Conservation (phyloP, 2,888 invertebrate genomes). For the Elysia crispata region DNA sequence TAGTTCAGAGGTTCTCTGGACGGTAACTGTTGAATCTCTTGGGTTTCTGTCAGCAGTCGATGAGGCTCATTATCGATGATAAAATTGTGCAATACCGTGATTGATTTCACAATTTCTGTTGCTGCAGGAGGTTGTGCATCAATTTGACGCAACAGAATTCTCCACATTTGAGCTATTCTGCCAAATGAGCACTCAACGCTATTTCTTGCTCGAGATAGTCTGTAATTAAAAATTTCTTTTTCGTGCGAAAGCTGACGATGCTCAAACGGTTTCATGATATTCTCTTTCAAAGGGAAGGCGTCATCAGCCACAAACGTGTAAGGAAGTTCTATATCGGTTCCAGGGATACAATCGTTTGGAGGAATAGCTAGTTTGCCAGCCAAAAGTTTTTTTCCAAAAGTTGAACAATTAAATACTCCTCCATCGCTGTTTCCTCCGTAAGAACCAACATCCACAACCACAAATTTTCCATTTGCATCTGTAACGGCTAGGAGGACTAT, state of each 20-base stretch:
- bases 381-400: constrained; percentile 19
- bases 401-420: too few species aligned
- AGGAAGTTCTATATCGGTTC: constrained; percentile 32
- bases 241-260: constrained; percentile 30
- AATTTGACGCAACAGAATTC: constrained; percentile 15
- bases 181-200: constrained; percentile 35
- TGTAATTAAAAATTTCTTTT: constrained; percentile 31
- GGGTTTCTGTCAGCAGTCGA: background rate
- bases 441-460: constrained; percentile 24
- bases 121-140: constrained; percentile 30
- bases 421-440: constrained; percentile 34
- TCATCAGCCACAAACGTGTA: constrained; percentile 30
- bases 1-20: too few species aligned
- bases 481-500: constrained; percentile 29
- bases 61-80: constrained; percentile 13
- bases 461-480: constrained; percentile 37
- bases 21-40: constrained; percentile 2
- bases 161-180: constrained; percentile 6
- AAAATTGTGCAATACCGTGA: constrained; percentile 27
- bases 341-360: constrained; percentile 10
- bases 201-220: constrained; percentile 32
- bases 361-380: constrained; percentile 24
- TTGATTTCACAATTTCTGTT: constrained; percentile 23
- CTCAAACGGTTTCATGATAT: constrained; percentile 32
- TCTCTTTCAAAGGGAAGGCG: constrained; percentile 25